Conservation (phyloP, 2,797 vertebrate genomes). For the Parauchenoglanis ngamensis region DNA sequence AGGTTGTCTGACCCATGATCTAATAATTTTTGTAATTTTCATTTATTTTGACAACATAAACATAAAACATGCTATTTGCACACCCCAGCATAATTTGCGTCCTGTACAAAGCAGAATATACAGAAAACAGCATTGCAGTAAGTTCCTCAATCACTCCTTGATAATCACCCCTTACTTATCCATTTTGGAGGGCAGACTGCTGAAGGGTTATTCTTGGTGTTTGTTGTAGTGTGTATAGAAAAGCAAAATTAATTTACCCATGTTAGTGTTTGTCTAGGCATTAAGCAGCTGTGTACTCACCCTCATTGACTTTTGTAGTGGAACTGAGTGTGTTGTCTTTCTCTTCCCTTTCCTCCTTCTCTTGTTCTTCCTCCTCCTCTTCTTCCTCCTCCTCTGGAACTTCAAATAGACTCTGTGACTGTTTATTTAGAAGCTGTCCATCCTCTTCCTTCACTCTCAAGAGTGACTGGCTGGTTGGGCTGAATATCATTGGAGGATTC, state of each 20-base stretch:
- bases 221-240: neutral
- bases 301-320: constrained; percentile 60
- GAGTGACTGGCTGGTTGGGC: constrained; percentile 64
- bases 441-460: constrained; percentile 58
- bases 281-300: constrained; percentile 65
- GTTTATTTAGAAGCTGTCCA: constrained; percentile 60
- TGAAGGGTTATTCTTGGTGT: neutral
- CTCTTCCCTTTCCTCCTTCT: constrained; percentile 48
- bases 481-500: constrained; percentile 65
- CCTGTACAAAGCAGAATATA: neutral
- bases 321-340: constrained; percentile 67
- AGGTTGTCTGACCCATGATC: neutral
- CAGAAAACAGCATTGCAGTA: neutral
- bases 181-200: neutral
- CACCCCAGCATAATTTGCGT: neutral
- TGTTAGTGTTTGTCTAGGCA: neutral
- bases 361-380: constrained; percentile 68
- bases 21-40: neutral
- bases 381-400: constrained; percentile 69
- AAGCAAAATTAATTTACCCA: neutral
- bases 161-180: neutral
- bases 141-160: neutral
- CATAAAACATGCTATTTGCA: neutral
- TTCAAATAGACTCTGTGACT: constrained; percentile 61
- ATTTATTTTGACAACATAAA: neutral